phyloP scores from a whole-genome alignment of 2,888 invertebrate species.

The Danaus chrysippus region DNA sequence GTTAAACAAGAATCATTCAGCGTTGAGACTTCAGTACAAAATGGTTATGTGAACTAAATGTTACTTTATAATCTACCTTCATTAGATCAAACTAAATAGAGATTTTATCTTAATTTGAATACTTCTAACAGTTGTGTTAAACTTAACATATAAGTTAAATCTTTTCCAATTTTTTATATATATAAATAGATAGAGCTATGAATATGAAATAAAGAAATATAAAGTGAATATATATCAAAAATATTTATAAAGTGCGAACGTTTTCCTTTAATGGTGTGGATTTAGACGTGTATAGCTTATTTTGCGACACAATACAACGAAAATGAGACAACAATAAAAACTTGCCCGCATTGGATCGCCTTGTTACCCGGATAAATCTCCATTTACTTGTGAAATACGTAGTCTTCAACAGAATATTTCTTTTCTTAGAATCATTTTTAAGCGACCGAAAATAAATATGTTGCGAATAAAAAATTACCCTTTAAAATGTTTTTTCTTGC shows the following conservation, averaged over 20 bases:
- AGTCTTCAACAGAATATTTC: background rate
- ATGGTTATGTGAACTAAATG: no score
- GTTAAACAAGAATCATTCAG: background rate
- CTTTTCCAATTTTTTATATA: no score
- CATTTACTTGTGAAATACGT: constrained; percentile 3
- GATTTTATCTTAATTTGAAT: no score
- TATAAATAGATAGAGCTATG: no score
- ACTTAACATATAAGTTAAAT: no score
- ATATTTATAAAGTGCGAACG: constrained; percentile 36
- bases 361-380: constrained; percentile 1
- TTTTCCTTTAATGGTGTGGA: constrained; percentile 46
- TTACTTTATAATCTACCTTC: no score
- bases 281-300: constrained; percentile 15
- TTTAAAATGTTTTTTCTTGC: no score
- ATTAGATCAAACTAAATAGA: no score
- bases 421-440: background rate
- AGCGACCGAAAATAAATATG: no score
- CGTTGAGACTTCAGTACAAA: background rate
- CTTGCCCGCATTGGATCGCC: constrained; percentile 12
- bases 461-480: no score
- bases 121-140: constrained; percentile 5
- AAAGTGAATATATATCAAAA: background rate
- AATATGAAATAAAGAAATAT: constrained; percentile 26
- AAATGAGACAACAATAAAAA: constrained; percentile 14
- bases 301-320: constrained; percentile 9